Percentiles rank a stretch among this genome's conserved stretches.
Conservation (phyloP, 2,113 vertebrate species). For the Dicentrarchus labrax region DNA sequence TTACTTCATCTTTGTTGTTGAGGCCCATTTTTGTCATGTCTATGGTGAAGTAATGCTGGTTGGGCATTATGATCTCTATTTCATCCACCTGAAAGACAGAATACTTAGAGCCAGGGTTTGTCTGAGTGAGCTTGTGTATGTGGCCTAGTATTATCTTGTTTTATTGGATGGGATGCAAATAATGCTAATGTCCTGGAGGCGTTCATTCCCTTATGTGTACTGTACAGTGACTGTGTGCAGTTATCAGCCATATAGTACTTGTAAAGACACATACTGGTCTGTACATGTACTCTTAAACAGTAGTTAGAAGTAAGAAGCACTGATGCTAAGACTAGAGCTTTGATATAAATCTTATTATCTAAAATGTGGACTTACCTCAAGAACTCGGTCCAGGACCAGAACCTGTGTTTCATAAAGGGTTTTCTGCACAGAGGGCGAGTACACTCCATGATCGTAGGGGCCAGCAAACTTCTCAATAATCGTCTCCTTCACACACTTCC, state of each 20-base stretch:
- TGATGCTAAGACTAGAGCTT: not conserved
- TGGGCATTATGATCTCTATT: conserved; percentile 93
- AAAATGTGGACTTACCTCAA: conserved; percentile 83
- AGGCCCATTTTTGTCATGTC: conserved; percentile 95
- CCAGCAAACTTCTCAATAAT: conserved; percentile 93
- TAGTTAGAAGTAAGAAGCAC: too few species aligned
- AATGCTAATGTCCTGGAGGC: not conserved
- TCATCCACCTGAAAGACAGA: conserved; percentile 90
- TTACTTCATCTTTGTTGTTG: conserved; percentile 93
- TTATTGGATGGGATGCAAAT: not conserved
- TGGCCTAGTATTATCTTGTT: not conserved
- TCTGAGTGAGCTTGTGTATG: not conserved
- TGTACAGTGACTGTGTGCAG: not conserved
- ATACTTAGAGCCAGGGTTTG: not conserved
- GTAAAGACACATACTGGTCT: not conserved
- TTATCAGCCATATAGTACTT: not conserved
- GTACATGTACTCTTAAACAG: not conserved
- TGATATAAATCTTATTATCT: not conserved
- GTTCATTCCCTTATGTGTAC: not conserved
- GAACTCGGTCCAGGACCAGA: conserved; percentile 83
- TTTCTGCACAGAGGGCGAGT: conserved; percentile 96
- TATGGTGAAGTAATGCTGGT: conserved; percentile 91
- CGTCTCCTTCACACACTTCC: conserved; percentile 86
- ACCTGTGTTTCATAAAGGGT: conserved; percentile 92
- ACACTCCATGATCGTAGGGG: conserved; percentile 89